These are phyloP conservation scores for Trichogramma evanescens DNA, from an alignment of 2,888 invertebrate genomes.

Conservation along the genomic window DNA sequence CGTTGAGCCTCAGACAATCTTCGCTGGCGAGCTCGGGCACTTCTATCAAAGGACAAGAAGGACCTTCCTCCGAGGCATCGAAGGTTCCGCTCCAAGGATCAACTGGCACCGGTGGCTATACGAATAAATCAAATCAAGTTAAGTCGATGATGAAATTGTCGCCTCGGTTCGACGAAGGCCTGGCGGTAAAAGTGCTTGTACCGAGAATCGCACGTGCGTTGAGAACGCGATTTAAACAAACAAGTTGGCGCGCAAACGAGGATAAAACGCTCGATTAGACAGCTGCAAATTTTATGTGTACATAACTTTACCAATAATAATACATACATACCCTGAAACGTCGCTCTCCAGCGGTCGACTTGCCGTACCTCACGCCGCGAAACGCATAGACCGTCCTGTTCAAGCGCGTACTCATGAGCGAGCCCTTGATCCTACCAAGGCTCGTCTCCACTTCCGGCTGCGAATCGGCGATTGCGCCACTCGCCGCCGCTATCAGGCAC, in stretches of 20 bases:
- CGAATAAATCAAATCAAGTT: neutral
- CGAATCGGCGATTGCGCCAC: neutral
- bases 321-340: constrained; percentile 7
- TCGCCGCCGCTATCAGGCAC: neutral
- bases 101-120: constrained; percentile 50
- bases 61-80: constrained; percentile 55
- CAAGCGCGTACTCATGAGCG: constrained; percentile 24
- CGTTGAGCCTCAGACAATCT: constrained; percentile 60
- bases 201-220: too few species aligned
- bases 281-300: neutral
- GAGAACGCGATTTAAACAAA: neutral
- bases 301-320: neutral
- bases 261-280: neutral
- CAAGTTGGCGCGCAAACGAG: neutral
- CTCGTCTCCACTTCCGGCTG: neutral
- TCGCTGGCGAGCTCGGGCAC: constrained; percentile 41
- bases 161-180: neutral
- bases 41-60: constrained; percentile 51
- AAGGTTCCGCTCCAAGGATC: constrained; percentile 51
- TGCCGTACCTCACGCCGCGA: constrained; percentile 30
- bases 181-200: neutral
- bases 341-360: constrained; percentile 14
- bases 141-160: neutral
- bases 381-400: constrained; percentile 30
- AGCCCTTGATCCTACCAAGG: constrained; percentile 12